Conservation (phyloP, 1,140 invertebrate genomes). For the Wasmannia auropunctata region DNA sequence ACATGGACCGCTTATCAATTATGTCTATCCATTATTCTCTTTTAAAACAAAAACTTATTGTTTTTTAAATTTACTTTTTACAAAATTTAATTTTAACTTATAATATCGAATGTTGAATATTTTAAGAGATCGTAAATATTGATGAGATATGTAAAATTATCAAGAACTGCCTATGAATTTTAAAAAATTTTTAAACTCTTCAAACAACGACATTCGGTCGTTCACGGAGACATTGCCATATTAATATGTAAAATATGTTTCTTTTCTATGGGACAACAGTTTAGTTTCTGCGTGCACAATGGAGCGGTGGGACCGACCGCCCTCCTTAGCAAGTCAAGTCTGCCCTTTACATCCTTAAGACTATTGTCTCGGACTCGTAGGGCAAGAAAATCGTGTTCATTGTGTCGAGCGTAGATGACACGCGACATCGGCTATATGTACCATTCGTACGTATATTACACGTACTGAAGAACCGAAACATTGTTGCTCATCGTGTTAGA, state of each 20-base stretch:
- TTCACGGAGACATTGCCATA: neutral
- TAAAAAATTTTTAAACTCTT: neutral
- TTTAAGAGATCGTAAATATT: neutral
- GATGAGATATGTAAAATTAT: neutral
- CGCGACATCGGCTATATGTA: conserved; percentile 69
- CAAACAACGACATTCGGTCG: neutral
- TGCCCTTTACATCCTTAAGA: conserved; percentile 72
- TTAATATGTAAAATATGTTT: conserved; percentile 33
- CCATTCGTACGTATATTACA: conserved; percentile 69
- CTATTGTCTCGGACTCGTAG: conserved; percentile 68
- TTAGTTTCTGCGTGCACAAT: conserved; percentile 40
- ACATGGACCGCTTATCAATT: neutral
- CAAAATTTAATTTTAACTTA: neutral
- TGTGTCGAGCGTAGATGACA: conserved; percentile 71
- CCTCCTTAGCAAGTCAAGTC: conserved; percentile 71
- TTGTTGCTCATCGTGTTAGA: conserved; percentile 68
- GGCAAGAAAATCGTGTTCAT: conserved; percentile 73
- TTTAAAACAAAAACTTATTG: neutral
- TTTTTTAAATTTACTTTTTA: neutral
- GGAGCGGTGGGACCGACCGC: neutral
- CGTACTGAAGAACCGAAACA: conserved; percentile 65
- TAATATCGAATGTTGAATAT: neutral
- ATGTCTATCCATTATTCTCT: neutral
- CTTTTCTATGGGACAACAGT: conserved; percentile 19
- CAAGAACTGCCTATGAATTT: neutral